Conservation (phyloP, 2,113 vertebrate genomes). For the Heptranchias perlo region DNA sequence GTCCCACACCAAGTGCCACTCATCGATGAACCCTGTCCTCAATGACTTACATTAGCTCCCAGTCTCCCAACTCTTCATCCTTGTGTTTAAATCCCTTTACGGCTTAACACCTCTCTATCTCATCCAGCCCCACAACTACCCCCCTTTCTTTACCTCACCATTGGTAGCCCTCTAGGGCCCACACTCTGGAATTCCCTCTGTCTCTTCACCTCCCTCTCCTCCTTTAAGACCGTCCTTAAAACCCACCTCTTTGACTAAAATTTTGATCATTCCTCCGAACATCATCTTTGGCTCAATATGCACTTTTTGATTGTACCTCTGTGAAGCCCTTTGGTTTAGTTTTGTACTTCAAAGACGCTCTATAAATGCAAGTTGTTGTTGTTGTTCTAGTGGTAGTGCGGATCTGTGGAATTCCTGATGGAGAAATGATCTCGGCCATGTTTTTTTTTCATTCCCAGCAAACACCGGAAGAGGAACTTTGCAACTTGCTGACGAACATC, state of each 20-base stretch:
- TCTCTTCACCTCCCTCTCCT: background rate
- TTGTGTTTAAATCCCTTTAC: background rate
- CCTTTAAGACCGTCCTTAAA: background rate
- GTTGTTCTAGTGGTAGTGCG: background rate
- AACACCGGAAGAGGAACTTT: conserved; percentile 88
- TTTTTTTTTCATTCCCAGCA: conserved; percentile 58
- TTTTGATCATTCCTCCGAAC: background rate
- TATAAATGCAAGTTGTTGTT: background rate
- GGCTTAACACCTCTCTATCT: background rate
- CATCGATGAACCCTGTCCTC: background rate
- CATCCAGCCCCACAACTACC: background rate
- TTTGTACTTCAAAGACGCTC: background rate
- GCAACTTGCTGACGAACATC: conserved; percentile 92
- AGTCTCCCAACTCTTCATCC: background rate
- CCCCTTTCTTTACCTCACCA: background rate
- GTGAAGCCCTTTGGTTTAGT: background rate
- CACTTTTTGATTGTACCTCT: background rate
- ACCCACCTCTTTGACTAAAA: background rate
- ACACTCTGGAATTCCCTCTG: background rate
- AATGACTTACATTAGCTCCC: background rate
- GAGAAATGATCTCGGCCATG: background rate
- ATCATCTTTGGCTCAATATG: background rate
- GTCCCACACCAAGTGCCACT: background rate
- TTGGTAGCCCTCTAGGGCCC: too few species aligned
- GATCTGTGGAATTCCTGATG: background rate